Conservation (phyloP, 2,113 vertebrate species). For the Aspidoscelis tigris region DNA sequence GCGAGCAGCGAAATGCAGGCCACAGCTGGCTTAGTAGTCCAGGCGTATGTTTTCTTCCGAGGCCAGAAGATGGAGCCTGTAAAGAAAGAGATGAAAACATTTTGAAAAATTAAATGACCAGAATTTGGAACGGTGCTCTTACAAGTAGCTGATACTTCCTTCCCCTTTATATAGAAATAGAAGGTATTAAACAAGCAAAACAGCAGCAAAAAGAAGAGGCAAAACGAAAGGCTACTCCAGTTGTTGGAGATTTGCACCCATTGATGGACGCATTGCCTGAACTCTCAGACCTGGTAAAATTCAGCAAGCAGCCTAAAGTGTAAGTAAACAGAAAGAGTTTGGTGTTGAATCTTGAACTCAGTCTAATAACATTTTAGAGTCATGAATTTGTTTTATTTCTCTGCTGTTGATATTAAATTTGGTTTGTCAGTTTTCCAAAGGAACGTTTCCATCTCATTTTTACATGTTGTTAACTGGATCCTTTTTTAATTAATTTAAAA, state of each 20-base stretch:
- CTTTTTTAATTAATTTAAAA: not conserved
- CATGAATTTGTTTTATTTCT: not conserved
- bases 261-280: slow-evolving; percentile 89
- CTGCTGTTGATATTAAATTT: not conserved
- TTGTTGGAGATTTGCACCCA: slow-evolving; percentile 90
- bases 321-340: slow-evolving; percentile 53
- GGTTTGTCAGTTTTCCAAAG: too few relatives aligned
- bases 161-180: slow-evolving; percentile 81
- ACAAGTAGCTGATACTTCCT: not conserved
- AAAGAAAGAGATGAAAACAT: not conserved
- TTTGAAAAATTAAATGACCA: not conserved
- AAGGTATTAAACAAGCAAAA: slow-evolving; percentile 81
- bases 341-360: not conserved
- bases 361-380: not conserved
- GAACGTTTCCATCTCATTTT: not conserved
- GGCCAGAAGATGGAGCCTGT: too few relatives aligned
- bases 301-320: slow-evolving; percentile 59
- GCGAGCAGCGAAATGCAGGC: too few relatives aligned
- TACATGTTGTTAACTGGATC: not conserved
- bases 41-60: too few relatives aligned
- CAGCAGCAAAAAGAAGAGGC: slow-evolving; percentile 79
- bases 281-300: slow-evolving; percentile 77
- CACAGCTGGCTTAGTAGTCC: too few relatives aligned
- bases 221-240: slow-evolving; percentile 78
- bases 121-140: not conserved